phyloP scores from a whole-genome alignment of 2,113 vertebrate species.

The Oxygymnocypris stewartii region DNA sequence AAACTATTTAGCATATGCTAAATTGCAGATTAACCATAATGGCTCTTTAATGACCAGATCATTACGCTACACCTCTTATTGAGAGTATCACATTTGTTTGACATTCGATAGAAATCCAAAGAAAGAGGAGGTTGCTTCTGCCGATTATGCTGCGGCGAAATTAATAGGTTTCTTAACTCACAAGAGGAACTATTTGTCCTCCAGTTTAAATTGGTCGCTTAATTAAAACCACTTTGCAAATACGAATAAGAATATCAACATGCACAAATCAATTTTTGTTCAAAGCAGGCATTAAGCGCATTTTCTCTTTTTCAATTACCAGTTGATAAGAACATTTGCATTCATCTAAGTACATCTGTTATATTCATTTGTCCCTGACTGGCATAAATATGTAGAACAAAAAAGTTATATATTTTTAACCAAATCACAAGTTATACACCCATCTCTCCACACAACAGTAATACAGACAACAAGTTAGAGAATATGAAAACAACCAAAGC shows the following conservation, averaged over 20 bases:
- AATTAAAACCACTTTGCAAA: conserved; percentile 73
- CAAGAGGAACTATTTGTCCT: conserved; percentile 71
- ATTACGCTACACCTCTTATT: conserved; percentile 10
- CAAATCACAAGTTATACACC: neutral
- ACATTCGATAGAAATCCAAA: conserved; percentile 40
- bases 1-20: neutral
- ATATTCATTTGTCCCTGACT: neutral
- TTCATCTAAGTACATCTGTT: neutral
- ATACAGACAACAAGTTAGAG: neutral
- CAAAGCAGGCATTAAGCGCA: neutral
- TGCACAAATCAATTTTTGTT: conserved; percentile 66
- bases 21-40: conserved; percentile 4
- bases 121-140: conserved; percentile 63
- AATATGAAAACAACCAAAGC: neutral
- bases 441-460: neutral
- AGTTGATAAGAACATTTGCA: conserved; percentile 8
- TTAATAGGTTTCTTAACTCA: conserved; percentile 73
- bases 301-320: conserved; percentile 9
- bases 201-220: conserved; percentile 71
- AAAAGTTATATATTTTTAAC: neutral
- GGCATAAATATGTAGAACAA: neutral
- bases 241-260: conserved; percentile 66
- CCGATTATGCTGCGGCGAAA: conserved; percentile 62
- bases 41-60: conserved; percentile 23
- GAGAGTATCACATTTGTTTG: conserved; percentile 26